Evolutionary conservation across 2,888 invertebrate species (phyloP).

Genomic region (Adelphocoris suturalis): DNA sequence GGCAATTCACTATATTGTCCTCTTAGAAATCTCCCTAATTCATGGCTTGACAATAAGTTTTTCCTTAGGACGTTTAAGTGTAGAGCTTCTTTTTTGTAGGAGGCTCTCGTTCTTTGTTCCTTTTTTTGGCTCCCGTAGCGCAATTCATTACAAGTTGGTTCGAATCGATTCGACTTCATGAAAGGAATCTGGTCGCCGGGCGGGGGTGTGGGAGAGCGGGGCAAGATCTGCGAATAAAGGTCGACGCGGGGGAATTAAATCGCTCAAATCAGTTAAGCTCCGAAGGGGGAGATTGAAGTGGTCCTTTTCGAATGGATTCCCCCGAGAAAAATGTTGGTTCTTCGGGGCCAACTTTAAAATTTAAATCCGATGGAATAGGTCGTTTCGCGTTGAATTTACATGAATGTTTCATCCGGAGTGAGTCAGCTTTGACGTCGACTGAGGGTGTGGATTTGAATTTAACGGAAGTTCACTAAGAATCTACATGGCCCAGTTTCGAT

Average conservation of each 20-base stretch:
- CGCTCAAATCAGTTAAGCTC: conserved; percentile 22
- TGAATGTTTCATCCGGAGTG: conserved; percentile 1
- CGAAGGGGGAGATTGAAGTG: neutral
- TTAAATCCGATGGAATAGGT: neutral
- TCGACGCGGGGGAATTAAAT: conserved; percentile 1
- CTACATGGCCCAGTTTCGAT: no score
- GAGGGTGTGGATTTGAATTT: neutral
- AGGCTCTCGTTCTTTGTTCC: neutral
- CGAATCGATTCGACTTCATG: conserved; percentile 18
- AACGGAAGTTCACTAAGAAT: neutral
- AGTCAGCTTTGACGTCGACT: neutral
- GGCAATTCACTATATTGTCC: no score
- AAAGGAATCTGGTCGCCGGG: neutral
- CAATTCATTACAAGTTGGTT: conserved; percentile 18
- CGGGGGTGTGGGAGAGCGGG: neutral
- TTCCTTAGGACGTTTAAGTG: neutral
- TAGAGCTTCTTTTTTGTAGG: neutral
- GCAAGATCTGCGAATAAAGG: conserved; percentile 10
- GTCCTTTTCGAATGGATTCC: neutral
- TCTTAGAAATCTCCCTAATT: no score
- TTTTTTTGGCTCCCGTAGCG: neutral
- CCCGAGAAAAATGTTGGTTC: neutral
- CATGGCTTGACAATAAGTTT: no score
- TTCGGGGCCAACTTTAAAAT: neutral
- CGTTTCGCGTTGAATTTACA: conserved; percentile 5